phyloP scores from a whole-genome alignment of 2,888 invertebrate genomes.

The Hesperia comma region DNA sequence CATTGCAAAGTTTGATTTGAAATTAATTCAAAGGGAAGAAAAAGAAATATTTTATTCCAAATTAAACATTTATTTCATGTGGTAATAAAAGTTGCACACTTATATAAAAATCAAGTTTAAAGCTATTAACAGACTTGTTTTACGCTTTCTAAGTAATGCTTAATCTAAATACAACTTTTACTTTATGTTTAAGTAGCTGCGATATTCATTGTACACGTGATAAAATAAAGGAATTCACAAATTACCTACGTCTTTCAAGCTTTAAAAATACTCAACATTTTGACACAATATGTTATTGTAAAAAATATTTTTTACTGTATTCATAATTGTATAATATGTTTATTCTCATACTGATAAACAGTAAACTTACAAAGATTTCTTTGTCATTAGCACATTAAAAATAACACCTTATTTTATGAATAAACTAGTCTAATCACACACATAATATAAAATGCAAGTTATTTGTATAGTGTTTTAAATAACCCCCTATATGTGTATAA shows the following conservation, averaged over 20 bases:
- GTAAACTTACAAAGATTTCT: no score
- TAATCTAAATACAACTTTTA: conserved; percentile 5
- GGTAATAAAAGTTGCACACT: conserved; percentile 24
- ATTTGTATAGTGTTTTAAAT: neutral
- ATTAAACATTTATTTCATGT: conserved; percentile 30
- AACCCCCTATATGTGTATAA: neutral
- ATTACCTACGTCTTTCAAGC: no score
- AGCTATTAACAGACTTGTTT: conserved; percentile 65
- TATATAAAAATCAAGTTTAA: conserved; percentile 58
- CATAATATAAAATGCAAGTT: neutral
- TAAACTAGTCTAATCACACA: neutral
- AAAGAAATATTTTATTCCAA: conserved; percentile 11
- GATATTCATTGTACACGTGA: neutral
- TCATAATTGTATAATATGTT: no score
- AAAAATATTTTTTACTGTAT: no score
- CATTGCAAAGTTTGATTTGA: no score
- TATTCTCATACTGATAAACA: no score
- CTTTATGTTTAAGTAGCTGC: neutral
- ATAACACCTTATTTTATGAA: no score
- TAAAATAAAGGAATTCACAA: neutral
- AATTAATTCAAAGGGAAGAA: no score
- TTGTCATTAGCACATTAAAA: no score
- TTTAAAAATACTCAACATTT: no score
- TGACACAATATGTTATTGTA: no score
- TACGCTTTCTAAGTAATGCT: conserved; percentile 17